phyloP scores from a whole-genome alignment of 2,797 vertebrate genomes.

The Melanotaenia pygmaea region DNA sequence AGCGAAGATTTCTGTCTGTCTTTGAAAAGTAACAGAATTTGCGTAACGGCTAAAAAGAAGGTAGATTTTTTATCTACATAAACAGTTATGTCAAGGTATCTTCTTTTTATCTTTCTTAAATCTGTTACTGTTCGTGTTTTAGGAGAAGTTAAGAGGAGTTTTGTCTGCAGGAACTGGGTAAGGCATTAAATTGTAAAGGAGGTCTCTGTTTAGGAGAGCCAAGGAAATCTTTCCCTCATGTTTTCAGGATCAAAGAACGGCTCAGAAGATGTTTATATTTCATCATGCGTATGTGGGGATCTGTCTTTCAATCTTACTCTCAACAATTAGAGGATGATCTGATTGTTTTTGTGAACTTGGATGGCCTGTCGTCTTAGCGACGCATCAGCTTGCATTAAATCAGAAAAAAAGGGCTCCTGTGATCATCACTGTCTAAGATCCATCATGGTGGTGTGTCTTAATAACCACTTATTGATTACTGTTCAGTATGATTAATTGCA shows the following conservation, averaged over 20 bases:
- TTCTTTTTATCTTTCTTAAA: too few species aligned
- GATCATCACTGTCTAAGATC: constrained; percentile 22
- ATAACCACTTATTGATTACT: constrained; percentile 54
- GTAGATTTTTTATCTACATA: too few species aligned
- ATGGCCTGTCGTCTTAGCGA: not conserved
- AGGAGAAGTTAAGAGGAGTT: too few species aligned
- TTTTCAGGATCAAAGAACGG: too few species aligned
- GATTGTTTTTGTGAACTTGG: not conserved
- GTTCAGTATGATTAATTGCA: constrained; percentile 59
- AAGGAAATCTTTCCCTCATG: too few species aligned
- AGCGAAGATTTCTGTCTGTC: not conserved
- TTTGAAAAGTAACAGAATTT: not conserved
- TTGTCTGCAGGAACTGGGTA: too few species aligned
- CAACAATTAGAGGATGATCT: not conserved
- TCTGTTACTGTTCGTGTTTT: too few species aligned
- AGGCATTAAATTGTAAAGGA: too few species aligned
- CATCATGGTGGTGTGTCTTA: constrained; percentile 33
- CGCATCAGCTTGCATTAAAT: constrained; percentile 4
- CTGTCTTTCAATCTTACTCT: not conserved
- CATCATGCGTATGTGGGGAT: not conserved
- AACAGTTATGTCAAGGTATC: too few species aligned
- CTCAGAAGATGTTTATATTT: not conserved
- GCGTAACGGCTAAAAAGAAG: not conserved
- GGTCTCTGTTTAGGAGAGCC: too few species aligned
- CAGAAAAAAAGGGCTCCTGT: constrained; percentile 8